Evolutionary conservation across 2,888 invertebrate genomes (phyloP), one percentile per base, ranked within the genome.

Genomic region (Tuta absoluta): DNA sequence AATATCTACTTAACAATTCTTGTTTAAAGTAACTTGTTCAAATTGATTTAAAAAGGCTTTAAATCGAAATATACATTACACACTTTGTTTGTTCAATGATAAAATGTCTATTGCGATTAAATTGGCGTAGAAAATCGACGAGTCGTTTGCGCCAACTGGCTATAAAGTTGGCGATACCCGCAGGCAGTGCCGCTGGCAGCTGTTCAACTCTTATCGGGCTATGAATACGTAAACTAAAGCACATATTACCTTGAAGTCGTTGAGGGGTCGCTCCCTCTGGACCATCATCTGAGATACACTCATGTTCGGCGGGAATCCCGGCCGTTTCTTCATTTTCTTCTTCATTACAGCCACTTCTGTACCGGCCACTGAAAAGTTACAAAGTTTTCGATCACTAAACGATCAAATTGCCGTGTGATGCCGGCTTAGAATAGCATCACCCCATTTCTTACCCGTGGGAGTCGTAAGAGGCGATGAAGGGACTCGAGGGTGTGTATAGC

Each of bases 231-330:
- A 78, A 80, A 10, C 71, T 66, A 60, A 33, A 49, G 51, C 53
- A 37, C 33, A 58, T 41, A 63, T 53, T 86, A 90, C 91, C 87
- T 84, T 92, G 81, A 81, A 91, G 81, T 86, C 93, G 87, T 75
- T 90, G 82, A 81, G 87, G 71, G 93, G 81, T 78, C 93, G 92
- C 78, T 95, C 94, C 73, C 94, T 91, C 76, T 94, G 94, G 68
- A 93, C 93, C 87, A 94, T 89, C 73, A 95, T 86, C 82, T 94
- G 94, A 63, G 95, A 94, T 65, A 94, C 93, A 72, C 93, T 93
- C 76, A 94, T 92, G 69, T 93, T 94, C 65, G 93, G 87, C 79
- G 93, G 92, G 71, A 93, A 92, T 66, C 93, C 91, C 57, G 92
- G 86, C 70, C 94, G 88, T 82, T 93, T 93, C 85, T 94, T 92